Base-by-base conservation (phyloP, 2,113 vertebrate species). In the Ophiodon elongatus region DNA sequence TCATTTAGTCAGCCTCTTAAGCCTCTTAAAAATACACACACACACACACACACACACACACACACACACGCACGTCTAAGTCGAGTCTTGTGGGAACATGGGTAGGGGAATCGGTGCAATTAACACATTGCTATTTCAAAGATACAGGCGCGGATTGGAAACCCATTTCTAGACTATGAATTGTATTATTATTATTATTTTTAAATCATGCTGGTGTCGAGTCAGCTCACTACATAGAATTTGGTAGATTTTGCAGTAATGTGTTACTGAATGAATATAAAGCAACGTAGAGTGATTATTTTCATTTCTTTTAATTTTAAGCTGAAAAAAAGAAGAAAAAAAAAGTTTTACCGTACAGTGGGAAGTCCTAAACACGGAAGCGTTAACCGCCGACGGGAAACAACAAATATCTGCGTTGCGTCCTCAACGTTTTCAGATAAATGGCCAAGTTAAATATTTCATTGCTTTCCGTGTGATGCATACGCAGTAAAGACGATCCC, bases 1-100 rank as follows among this genome's bases (percentile, higher is more conserved):
- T 90, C 78, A 89, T 84, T 87, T 73, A 85, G 80, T 72, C 79
- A 82, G 85, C 74, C 86, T 84, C 72, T 85, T 90, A 91, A 90
- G 84, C 85, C 80, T 89, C 84, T 86, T 84, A 57, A 85, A 84
- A 31, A 78, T 54, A 76, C 72, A 6, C 35, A 14, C 68, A 35
- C 70, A 57, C 60, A 79, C 27, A 33, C 52, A 69, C 72, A 47
- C 21, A 62, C 79, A 63, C 29, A 25, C 56, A 50, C 65, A 33
- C 33, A 64, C 64, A 63, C 27, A n/a, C 43, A 65, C 76, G 39
- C 29, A 9, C 57, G 54, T 69, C 33, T 60, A 80, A 54, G 68
- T 11, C 0, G 0, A 37, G 33, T 66, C 73, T 83, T 59, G 17
- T 72, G 47, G 60, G 60, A 87, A 76, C 60, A 67, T 80, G 17